A percentile compares a stretch with the other conserved stretches of the same genome.
Conservation (phyloP, 2,797 vertebrate genomes). For the Octomys mimax region DNA sequence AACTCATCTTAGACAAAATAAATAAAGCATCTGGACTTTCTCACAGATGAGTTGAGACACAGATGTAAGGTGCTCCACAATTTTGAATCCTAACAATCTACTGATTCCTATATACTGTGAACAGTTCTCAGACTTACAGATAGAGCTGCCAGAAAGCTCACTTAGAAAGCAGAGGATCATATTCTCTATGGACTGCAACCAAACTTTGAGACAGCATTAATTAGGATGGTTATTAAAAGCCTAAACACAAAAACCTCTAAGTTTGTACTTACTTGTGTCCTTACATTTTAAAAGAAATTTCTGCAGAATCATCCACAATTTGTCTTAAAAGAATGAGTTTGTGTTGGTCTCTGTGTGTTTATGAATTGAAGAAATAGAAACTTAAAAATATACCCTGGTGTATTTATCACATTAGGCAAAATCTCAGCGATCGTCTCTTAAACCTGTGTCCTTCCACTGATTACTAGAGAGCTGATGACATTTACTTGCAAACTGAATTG, state of each 20-base stretch:
- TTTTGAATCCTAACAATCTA: background rate
- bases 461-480: background rate
- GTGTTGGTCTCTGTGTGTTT: too few relatives aligned
- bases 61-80: background rate
- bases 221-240: background rate
- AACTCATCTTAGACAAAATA: too few relatives aligned
- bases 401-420: background rate
- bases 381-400: background rate
- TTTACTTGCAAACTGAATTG: constrained; percentile 56
- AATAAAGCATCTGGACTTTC: too few relatives aligned
- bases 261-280: background rate
- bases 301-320: background rate
- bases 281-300: background rate
- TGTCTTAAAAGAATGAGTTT: background rate
- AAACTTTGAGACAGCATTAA: background rate
- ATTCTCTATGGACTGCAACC: background rate
- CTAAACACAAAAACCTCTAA: too few relatives aligned
- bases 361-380: background rate
- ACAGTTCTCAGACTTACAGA: background rate
- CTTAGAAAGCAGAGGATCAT: background rate
- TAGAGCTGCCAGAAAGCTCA: background rate
- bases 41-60: too few relatives aligned
- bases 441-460: background rate
- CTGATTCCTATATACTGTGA: background rate
- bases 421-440: background rate